Percentiles rank a stretch among this genome's conserved stretches.
Conservation (phyloP, 2,113 vertebrate genomes). For the Lophura nycthemera region DNA sequence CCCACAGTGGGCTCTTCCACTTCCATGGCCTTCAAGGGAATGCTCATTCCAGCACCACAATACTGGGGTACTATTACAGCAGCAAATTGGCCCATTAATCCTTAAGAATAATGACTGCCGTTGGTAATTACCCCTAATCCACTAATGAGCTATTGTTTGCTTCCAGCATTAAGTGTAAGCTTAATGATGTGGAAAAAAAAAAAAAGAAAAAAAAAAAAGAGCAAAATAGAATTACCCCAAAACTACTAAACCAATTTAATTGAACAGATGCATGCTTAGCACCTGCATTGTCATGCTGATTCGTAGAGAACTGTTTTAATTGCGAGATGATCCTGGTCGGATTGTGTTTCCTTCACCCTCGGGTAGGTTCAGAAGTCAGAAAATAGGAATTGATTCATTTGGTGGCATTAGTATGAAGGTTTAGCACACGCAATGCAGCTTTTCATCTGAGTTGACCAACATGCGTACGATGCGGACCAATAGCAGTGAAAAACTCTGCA, state of each 20-base stretch:
- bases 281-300: constrained; percentile 77
- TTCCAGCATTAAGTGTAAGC: constrained; percentile 79
- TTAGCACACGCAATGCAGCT: background rate
- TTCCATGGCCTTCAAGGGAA: constrained; percentile 27
- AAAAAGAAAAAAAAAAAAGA: background rate
- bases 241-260: constrained; percentile 72
- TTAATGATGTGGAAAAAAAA: constrained; percentile 78
- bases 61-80: constrained; percentile 82
- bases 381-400: constrained; percentile 65
- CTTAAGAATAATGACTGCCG: constrained; percentile 77
- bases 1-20: background rate
- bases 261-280: constrained; percentile 72
- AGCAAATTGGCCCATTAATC: constrained; percentile 82
- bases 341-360: constrained; percentile 53
- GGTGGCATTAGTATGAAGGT: constrained; percentile 37
- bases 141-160: constrained; percentile 88
- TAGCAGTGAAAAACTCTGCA: background rate
- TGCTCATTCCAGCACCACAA: constrained; percentile 58
- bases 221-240: constrained; percentile 66
- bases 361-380: constrained; percentile 50
- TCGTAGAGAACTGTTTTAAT: constrained; percentile 75
- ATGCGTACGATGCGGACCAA: background rate
- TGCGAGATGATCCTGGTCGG: constrained; percentile 62
- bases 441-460: constrained; percentile 15
- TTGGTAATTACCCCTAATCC: constrained; percentile 88